Base-by-base conservation (phyloP, 2,797 vertebrate genomes). In the Cyclopterus lumpus region DNA sequence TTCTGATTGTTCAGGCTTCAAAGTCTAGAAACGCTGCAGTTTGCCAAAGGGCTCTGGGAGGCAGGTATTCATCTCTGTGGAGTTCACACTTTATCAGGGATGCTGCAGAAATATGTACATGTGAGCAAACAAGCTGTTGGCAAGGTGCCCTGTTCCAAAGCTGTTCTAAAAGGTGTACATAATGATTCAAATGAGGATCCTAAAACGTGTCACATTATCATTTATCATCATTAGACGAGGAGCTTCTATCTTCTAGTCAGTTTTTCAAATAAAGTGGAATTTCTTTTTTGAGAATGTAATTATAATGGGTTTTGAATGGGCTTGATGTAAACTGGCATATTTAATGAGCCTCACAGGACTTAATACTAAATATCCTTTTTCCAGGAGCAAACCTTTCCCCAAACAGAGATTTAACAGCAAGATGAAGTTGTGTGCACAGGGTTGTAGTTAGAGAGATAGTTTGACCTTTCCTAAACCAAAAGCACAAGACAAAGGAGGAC, bases 1-100 rank as follows among this genome's bases (percentile, higher is more conserved):
- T 86, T 86, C 64, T 66, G 78, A 91, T 94, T 95, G 92, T 94
- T 93, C 89, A 26, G 55, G 83, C 91, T 93, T 93, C 92, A 95
- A 93, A 95, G 84, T 82, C 76, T 72, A 77, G 77, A 75, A 84
- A 81, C 87, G 36, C 66, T 60, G 81, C 42, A 5, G 79, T 84
- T 63, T 86, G 80, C 88, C 86, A 87, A 74, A 83, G 73, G 79
- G 78, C 79, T 85, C 61, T 16, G 59, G n/a, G 82, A 85, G 74
- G 77, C 84, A 84, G 82, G 85, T 85, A 82, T 86, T 90, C 74
- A 83, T 86, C 78, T 86, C 69, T 75, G 80, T 59, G 64, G 26
- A 30, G 70, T 68, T 65, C 5, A 59, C 83, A 85, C 80, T 83
- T 90, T 86, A 88, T 90, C 82, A 15, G 72, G 57, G 70, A 67